phyloP scores from a whole-genome alignment of 2,888 invertebrate species.

The Spilosoma lubricipeda region DNA sequence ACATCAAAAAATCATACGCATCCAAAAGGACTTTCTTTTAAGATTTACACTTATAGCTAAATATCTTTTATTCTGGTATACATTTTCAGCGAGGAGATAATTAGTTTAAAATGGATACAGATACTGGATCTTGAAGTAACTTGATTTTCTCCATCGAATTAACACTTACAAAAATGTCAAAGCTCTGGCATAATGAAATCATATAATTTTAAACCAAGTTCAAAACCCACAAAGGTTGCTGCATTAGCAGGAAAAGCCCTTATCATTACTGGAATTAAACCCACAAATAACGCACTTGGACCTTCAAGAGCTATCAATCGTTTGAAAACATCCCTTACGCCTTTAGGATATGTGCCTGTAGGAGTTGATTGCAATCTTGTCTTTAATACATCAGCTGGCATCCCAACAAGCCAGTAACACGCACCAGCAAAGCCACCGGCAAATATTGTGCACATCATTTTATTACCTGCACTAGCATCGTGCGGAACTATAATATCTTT shows the following conservation, averaged over 20 bases:
- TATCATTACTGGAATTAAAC: constrained; percentile 2
- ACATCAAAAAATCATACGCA: background rate
- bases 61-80: background rate
- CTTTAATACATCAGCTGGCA: constrained; percentile 16
- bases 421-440: constrained; percentile 8
- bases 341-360: background rate
- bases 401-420: constrained; percentile 9
- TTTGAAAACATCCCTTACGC: constrained; percentile 7
- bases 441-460: constrained; percentile 2
- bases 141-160: background rate
- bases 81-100: background rate
- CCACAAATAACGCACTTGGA: constrained; percentile 1
- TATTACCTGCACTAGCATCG: background rate
- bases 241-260: constrained; percentile 11
- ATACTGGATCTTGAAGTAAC: background rate
- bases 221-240: constrained; percentile 11
- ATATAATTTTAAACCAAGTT: background rate
- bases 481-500: background rate
- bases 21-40: background rate
- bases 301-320: constrained; percentile 9
- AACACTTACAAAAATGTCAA: background rate
- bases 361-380: constrained; percentile 9
- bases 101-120: background rate
- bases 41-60: background rate
- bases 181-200: constrained; percentile 2